Base-by-base conservation (phyloP, 2,113 vertebrate species). In the Leuciscus idus region DNA sequence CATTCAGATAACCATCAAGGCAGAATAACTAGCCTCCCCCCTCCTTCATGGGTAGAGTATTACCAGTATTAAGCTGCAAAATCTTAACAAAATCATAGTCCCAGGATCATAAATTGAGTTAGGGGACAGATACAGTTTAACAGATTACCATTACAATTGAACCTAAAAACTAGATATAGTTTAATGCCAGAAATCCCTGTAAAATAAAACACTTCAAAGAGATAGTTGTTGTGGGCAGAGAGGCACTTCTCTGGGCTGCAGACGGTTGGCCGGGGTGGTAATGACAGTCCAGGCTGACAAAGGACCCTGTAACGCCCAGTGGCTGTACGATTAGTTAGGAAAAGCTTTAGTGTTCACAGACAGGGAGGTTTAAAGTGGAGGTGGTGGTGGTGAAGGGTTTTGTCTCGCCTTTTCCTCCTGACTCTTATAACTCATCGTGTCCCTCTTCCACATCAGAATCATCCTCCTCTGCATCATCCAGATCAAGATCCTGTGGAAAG, bases 371-470 rank as follows among this genome's bases (percentile, higher is more conserved):
- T 87, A 87, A 90, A 85, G 91, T 91, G 91, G 91, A 89, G 89
- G 91, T 92, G 89, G 91, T 93, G 90, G 89, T 92, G 93, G 89
- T 93, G 92, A 93, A 79, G 66, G 91, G 91, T 91, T 90, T 91
- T 33, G 68, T 91, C 91, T 93, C 91, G 88, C 91, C 88, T 94
- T 88, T 91, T 89, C 78, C 15, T 83, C 84, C 78, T 87, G 46
- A 50, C 88, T 84, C 90, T 96, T 96, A 99, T 93, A 99, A 95
- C 91, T 99, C 98, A 28, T 99, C 98, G 66, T 96, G 98, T 62
- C 88, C 91, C 39, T 94, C 95, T 88, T 96, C 95, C 0, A 93
- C 95, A 0, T 98, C 97, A 0, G 96, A 95, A 2, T 97, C 97
- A 4, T 93, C 94, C 1, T 96, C 96, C 61, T 95, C 91, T 0